These are phyloP conservation scores for Drosophila colorata DNA, from an alignment of 2,888 invertebrate species.

Conservation along the genomic window DNA sequence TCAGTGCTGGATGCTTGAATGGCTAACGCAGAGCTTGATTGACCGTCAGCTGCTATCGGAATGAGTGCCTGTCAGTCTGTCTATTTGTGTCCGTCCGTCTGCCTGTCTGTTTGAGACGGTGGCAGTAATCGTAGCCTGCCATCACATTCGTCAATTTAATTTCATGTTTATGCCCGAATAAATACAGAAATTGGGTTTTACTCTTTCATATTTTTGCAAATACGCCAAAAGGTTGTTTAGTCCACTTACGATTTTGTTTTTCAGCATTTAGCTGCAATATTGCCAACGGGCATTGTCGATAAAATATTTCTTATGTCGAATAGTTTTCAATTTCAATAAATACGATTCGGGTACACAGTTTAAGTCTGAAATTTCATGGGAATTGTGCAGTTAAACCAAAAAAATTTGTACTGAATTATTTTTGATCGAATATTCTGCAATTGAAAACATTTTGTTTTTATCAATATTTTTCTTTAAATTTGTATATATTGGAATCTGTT, in stretches of 20 bases:
- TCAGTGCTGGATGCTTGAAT: constrained; percentile 57
- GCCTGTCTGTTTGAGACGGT: constrained; percentile 20
- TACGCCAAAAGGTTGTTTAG: constrained; percentile 1
- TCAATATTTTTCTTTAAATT: background rate
- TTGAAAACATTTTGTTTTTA: background rate
- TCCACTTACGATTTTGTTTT: constrained; percentile 12
- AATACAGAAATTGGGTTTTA: constrained; percentile 52
- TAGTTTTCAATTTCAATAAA: background rate
- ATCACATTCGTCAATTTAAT: constrained; percentile 31
- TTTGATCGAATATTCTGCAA: background rate
- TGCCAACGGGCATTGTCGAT: background rate
- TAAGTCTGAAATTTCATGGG: background rate
- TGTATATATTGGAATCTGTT: background rate
- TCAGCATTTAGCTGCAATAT: background rate
- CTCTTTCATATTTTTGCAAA: constrained; percentile 16
- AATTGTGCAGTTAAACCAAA: background rate
- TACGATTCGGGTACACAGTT: background rate
- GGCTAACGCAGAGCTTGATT: constrained; percentile 58
- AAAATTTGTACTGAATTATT: background rate
- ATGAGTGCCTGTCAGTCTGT: constrained; percentile 27
- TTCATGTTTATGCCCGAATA: constrained; percentile 60
- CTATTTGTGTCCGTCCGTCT: constrained; percentile 27
- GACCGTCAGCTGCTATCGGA: constrained; percentile 68
- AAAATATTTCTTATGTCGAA: background rate
- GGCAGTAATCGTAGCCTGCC: constrained; percentile 19